A percentile compares a stretch with the other conserved stretches of the same genome.
Conservation (phyloP, 2,888 invertebrate species). For the Zele albiditarsus region DNA sequence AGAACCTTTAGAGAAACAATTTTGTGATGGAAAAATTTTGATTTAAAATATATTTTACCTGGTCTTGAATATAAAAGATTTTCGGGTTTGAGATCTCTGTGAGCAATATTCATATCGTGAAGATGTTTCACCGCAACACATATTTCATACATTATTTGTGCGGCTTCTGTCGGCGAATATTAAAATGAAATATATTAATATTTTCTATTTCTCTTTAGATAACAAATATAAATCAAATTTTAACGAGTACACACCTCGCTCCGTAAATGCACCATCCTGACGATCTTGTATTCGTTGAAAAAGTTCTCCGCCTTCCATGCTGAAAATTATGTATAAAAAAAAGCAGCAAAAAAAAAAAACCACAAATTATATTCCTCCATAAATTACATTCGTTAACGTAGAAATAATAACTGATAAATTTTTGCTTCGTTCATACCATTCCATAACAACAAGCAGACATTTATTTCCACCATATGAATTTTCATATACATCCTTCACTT, state of each 20-base stretch:
- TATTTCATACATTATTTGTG: constrained; percentile 96
- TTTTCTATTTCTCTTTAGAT: background rate
- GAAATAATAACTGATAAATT: constrained; percentile 5
- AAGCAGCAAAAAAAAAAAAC: background rate
- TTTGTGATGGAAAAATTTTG: background rate
- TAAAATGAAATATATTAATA: constrained; percentile 50
- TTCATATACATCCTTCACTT: constrained; percentile 94
- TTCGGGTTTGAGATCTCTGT: constrained; percentile 98
- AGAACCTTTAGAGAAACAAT: too few species aligned
- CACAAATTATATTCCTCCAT: background rate
- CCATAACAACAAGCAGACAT: constrained; percentile 98
- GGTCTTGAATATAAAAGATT: constrained; percentile 92
- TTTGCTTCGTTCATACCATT: constrained; percentile 81
- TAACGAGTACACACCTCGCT: constrained; percentile 78
- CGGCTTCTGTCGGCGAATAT: constrained; percentile 81
- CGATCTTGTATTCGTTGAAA: constrained; percentile 97
- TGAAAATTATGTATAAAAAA: constrained; percentile 63
- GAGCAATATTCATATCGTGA: constrained; percentile 96
- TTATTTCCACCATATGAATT: constrained; percentile 94
- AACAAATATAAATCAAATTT: constrained; percentile 11
- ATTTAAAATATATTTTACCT: constrained; percentile 69
- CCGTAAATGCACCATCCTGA: constrained; percentile 96
- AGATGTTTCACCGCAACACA: constrained; percentile 95
- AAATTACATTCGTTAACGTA: background rate
- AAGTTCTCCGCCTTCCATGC: constrained; percentile 98